Base-by-base conservation (phyloP, 2,797 vertebrate genomes). In the Enteromius argenteus region DNA sequence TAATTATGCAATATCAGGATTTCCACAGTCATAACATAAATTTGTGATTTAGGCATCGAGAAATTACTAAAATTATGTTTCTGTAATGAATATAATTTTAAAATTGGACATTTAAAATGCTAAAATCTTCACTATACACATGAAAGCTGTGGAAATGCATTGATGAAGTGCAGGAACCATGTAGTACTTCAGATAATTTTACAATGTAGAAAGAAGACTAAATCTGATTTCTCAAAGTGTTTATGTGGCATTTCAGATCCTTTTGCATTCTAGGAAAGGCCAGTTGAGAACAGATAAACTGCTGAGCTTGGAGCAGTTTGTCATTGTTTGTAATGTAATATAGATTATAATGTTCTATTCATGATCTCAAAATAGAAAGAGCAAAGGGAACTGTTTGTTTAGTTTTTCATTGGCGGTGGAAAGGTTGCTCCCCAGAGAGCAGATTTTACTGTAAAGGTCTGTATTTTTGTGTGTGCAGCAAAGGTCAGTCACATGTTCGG, bases 381-480 rank as follows among this genome's bases (percentile, higher is more conserved):
- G 14, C 46, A 7, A 35, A 58, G 7, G 1, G 51, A 32, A 0
- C 10, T 21, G 37, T 44, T 30, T 58, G 11, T 13, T 53, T 53
- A 9, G 21, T 79, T 5, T 27, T 2, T 5, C 37, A 42, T 23
- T 0, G n/a, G 39, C 39, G 3, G 68, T 71, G 69, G 23, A 51
- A 17, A 75, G 11, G 23, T 14, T 75, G 9, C 21, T 23, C 67
- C 5, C 19, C 10, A 35, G 19, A 66, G 60, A 79, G 21, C 32
- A 39, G 35, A 2, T 60, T 72, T 44, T 3, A n/a, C 51, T 72
- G 4, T 7, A 46, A 13, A 49, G 9, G 6, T 14, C n/a, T 80
- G 80, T 73, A 51, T 64, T 74, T 81, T 73, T 56, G 37, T 81
- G 4, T 2, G 27, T 13, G 30, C 56, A 37, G 27, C 42, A 74